Percentiles rank a stretch among this genome's conserved stretches.
Evolutionary conservation across 2,113 vertebrate genomes (phyloP).

Genomic region (Pteronura brasiliensis): DNA sequence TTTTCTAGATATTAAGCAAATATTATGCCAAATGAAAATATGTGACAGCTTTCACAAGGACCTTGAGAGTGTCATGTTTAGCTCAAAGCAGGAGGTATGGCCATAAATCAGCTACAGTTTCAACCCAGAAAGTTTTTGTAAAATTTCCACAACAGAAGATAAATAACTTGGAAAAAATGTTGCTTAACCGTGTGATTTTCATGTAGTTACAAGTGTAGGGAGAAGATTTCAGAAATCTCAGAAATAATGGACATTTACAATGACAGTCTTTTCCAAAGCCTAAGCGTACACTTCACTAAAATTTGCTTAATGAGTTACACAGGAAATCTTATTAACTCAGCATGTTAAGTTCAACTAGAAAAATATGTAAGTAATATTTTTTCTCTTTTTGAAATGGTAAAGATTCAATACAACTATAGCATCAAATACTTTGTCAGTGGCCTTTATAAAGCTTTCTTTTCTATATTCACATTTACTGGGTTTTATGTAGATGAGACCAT

Average conservation of each 20-base stretch:
- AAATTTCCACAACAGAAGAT: neutral
- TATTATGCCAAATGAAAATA: neutral
- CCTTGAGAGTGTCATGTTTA: neutral
- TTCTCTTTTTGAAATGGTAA: slow-evolving; percentile 11
- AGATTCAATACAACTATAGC: neutral
- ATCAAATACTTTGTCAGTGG: neutral
- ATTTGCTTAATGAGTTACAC: neutral
- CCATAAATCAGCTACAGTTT: neutral
- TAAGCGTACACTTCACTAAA: neutral
- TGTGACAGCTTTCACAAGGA: neutral
- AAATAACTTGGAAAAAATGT: neutral
- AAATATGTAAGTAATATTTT: neutral
- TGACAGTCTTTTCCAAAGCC: neutral
- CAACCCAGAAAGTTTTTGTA: neutral
- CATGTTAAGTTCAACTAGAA: neutral
- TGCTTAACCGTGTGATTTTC: neutral
- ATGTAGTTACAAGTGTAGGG: neutral
- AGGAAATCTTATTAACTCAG: neutral
- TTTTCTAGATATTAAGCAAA: slow-evolving; percentile 1
- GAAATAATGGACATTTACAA: neutral
- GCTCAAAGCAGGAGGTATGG: neutral
- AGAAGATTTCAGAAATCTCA: slow-evolving; percentile 1
- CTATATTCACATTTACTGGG: neutral
- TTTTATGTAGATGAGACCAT: neutral
- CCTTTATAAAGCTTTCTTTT: neutral